Evolutionary conservation across 2,797 vertebrate genomes (phyloP), one percentile per base, ranked within the genome.

Genomic region (Fundulus diaphanus): DNA sequence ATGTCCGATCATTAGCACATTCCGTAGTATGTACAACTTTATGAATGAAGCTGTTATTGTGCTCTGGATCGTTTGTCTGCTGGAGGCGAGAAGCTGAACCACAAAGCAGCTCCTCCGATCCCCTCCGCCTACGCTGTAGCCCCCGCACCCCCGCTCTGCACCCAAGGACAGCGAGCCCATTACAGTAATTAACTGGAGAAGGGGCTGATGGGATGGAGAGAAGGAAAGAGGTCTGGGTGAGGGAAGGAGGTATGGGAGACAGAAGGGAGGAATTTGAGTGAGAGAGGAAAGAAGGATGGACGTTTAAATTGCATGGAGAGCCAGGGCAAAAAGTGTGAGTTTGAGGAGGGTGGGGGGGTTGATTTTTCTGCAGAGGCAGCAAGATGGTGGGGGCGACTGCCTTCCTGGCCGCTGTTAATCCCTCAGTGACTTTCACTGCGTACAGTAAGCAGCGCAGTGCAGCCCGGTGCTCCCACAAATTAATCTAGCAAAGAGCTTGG

Each of bases 361-460:
- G 29, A 5, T 69, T 87, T 95, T 95, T 95, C 82, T 95, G 94
- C 91, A 72, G 87, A 94, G 90, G 91, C 92, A 94, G 94, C 95
- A 94, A 82, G 85, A 87, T 83, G 87, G 88, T 82, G 90, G 88
- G 82, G 86, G 89, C 74, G 73, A 29, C 0, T 76, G 76, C 86
- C 73, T 88, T 86, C 76, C 85, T 70, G 82, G 78, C 74, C 87
- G 90, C 90, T 84, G 93, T 94, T 95, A 94, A 95, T 95, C 93
- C 92, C 93, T 92, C 89, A 95, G 93, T 94, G 92, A 91, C 93
- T 95, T 95, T 93, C 92, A 95, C 93, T 95, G 92, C 92, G 67
- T 93, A 95, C 92, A 93, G 93, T 93, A 88, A 94, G 90, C 82
- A 87, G 86, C 80, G 84, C 83, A 63, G 84, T 63, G 59, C 82